phyloP scores from a whole-genome alignment of 2,797 vertebrate species.

The Linurgus olivaceus region DNA sequence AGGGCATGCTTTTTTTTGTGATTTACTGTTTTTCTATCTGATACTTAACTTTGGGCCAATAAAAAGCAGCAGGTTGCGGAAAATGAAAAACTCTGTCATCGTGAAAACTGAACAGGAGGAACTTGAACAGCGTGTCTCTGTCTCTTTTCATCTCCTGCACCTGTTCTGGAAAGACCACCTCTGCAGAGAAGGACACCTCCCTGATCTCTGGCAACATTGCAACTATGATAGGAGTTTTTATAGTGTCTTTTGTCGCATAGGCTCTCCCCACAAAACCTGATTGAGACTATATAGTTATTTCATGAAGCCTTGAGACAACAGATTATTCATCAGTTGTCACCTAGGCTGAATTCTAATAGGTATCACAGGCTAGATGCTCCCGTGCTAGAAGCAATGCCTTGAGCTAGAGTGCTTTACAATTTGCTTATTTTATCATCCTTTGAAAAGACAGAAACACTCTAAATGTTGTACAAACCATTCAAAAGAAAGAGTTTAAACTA shows the following conservation, averaged over 20 bases:
- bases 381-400: neutral
- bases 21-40: neutral
- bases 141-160: neutral
- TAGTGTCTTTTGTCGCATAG: neutral
- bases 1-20: neutral
- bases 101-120: neutral
- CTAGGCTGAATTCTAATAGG: neutral
- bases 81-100: neutral
- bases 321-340: neutral
- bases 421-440: neutral
- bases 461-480: neutral
- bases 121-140: neutral
- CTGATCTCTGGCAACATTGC: neutral
- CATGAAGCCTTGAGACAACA: neutral
- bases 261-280: neutral
- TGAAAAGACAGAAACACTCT: neutral
- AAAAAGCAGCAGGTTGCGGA: neutral
- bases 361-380: neutral
- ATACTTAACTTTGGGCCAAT: neutral
- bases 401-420: neutral
- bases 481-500: slow-evolving; percentile 21
- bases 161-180: slow-evolving; percentile 14
- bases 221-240: neutral
- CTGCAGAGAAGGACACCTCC: neutral
- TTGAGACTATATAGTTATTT: neutral